phyloP scores from a whole-genome alignment of 1,140 invertebrate genomes.

The Popillia japonica region DNA sequence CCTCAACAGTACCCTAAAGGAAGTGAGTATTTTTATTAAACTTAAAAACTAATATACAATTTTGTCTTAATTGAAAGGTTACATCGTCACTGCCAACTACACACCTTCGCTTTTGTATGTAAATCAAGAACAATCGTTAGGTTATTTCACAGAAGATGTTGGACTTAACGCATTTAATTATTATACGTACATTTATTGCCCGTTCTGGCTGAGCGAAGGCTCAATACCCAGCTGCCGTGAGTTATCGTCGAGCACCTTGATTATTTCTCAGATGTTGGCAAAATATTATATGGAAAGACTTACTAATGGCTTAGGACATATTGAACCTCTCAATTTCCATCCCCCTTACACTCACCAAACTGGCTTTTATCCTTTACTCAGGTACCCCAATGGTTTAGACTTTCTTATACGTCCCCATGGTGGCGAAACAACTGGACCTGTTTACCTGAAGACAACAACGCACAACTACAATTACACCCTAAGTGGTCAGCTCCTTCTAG shows the following conservation, averaged over 20 bases:
- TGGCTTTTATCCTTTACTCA: slow-evolving; percentile 70
- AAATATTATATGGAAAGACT: slow-evolving; percentile 75
- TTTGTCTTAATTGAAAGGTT: slow-evolving; percentile 17
- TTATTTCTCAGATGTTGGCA: slow-evolving; percentile 68
- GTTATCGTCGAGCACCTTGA: slow-evolving; percentile 61
- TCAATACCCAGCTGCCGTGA: slow-evolving; percentile 64
- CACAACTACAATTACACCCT: slow-evolving; percentile 61
- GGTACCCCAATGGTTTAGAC: slow-evolving; percentile 69
- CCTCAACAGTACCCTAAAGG: slow-evolving; percentile 8
- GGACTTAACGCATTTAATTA: slow-evolving; percentile 76
- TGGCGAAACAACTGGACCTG: slow-evolving; percentile 39
- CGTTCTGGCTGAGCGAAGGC: slow-evolving; percentile 67
- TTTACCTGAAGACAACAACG: not conserved
- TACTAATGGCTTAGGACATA: slow-evolving; percentile 69
- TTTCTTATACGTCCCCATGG: slow-evolving; percentile 67
- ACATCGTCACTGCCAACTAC: slow-evolving; percentile 64
- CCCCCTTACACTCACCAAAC: slow-evolving; percentile 70
- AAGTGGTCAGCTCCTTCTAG: slow-evolving; percentile 58
- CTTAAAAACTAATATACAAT: not conserved
- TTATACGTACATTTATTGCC: slow-evolving; percentile 70
- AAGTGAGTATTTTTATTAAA: not conserved
- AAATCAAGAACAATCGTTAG: slow-evolving; percentile 65
- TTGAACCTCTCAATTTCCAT: slow-evolving; percentile 66
- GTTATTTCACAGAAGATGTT: slow-evolving; percentile 79
- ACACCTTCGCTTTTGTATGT: slow-evolving; percentile 60